These are phyloP conservation scores for Agriopis aurantiaria DNA, from an alignment of 2,888 invertebrate genomes.

Conservation along the genomic window DNA sequence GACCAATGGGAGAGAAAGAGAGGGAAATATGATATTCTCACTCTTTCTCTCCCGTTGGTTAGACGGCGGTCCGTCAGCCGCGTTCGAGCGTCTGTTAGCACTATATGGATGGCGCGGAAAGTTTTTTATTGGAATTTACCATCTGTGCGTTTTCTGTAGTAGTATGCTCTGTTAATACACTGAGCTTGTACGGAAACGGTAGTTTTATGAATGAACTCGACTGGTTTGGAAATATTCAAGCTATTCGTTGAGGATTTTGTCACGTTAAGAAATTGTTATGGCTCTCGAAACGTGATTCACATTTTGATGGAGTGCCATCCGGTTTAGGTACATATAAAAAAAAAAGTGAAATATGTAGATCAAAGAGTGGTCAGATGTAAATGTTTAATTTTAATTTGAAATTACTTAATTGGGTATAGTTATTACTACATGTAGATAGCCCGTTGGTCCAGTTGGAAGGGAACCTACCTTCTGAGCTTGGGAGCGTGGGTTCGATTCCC, in stretches of 20 bases:
- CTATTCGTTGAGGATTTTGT: conserved; percentile 17
- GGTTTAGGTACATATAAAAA: background rate
- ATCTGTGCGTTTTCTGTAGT: background rate
- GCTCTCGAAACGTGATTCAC: conserved; percentile 4
- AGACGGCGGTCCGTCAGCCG: too few species aligned
- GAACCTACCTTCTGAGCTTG: too few species aligned
- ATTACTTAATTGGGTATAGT: too few species aligned
- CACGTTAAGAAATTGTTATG: conserved; percentile 19
- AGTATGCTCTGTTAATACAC: conserved; percentile 3
- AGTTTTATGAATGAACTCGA: conserved; percentile 36
- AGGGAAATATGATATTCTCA: too few species aligned
- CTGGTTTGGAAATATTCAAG: conserved; percentile 25
- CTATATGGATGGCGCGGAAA: too few species aligned
- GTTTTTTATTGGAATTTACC: background rate
- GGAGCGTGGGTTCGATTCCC: too few species aligned
- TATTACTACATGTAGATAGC: too few species aligned
- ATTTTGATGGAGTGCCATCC: conserved; percentile 12
- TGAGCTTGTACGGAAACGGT: conserved; percentile 24
- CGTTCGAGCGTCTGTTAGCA: too few species aligned
- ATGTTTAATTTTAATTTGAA: too few species aligned
- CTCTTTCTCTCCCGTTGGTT: too few species aligned
- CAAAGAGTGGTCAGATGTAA: background rate
- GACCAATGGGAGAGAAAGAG: too few species aligned
- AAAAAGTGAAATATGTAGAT: background rate
- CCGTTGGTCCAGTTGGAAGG: too few species aligned